Percentiles rank a stretch among this genome's conserved stretches.
These are phyloP conservation scores for Xyrichtys novacula DNA, from an alignment of 2,797 vertebrate genomes.

Conservation along the genomic window DNA sequence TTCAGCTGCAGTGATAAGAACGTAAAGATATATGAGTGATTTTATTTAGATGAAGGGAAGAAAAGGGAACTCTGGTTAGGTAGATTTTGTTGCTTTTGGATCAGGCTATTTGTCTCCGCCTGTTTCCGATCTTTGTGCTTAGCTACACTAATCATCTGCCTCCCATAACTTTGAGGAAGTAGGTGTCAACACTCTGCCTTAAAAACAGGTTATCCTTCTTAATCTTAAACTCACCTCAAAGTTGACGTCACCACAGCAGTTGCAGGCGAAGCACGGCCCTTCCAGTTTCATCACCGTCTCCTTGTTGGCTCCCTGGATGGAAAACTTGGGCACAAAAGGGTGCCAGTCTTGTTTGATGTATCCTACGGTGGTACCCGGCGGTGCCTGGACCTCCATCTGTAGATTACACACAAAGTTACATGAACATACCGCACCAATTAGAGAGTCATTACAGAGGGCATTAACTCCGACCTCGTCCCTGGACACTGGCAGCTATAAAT, in stretches of 20 bases:
- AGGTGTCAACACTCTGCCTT: background rate
- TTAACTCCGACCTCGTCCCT: background rate
- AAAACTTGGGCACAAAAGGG: constrained; percentile 88
- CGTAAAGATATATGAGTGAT: background rate
- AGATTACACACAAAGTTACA: background rate
- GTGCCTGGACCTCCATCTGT: constrained; percentile 92
- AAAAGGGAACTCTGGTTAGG: background rate
- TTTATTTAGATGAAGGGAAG: background rate
- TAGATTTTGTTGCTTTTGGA: too few species aligned
- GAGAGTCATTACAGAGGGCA: background rate
- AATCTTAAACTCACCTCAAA: constrained; percentile 85
- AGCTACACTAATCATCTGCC: background rate
- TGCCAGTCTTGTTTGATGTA: constrained; percentile 92
- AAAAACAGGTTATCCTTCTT: background rate
- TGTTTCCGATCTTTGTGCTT: background rate
- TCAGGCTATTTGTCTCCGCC: too few species aligned
- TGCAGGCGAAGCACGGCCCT: constrained; percentile 91
- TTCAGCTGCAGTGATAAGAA: constrained; percentile 82
- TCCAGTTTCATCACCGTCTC: constrained; percentile 87
- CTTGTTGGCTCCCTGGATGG: constrained; percentile 87
- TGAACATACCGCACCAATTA: background rate
- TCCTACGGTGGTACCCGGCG: constrained; percentile 90
- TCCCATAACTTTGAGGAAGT: background rate
- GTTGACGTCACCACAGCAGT: constrained; percentile 91
- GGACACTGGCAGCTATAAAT: constrained; percentile 41